Base-by-base conservation (phyloP, 2,888 invertebrate genomes). In the Pemphredon lugubris region DNA sequence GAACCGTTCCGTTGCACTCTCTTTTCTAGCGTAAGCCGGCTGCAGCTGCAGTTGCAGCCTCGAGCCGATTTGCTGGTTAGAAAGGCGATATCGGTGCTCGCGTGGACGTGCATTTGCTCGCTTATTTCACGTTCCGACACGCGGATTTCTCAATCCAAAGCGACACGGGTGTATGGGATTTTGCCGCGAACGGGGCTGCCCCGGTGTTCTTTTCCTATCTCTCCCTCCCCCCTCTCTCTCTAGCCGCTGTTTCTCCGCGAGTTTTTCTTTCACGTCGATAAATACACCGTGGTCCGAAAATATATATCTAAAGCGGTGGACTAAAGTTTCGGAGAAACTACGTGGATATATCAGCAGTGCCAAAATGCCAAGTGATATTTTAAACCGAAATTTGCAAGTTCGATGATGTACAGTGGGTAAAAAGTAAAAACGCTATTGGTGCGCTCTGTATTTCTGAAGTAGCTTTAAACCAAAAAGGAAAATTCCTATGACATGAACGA, bases 81-180 rank as follows among this genome's bases (percentile, higher is more conserved):
- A 87, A 87, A 87, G 86, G 86, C 83, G 80, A 83, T 83, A 75
- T 66, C 26, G 20, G 16, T 26, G 16, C 16, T 45, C 26, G 55
- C 16, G 21, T 58, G 73, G 53, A 32, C 26, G 9, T 58, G 14
- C 42, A 48, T 45, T 40, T 61, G 58, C 60, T 53, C 65, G 65
- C 72, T 73, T 77, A 78, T 74, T 77, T 78, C 72, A 79, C 73
- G 79, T 63, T 78, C 73, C 73, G 69, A 78, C 73, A 53, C 64
- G n/a, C n/a, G 66, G 74, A 81, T 83, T 84, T 84, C 82, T 77
- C 81, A 84, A 84, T 84, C 79, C 77, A 55, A 71, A 71, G 61
- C 40, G 63, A 74, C 73, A 74, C 23, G 63, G 74, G 68, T 72
- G 77, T 81, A 77, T 78, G 82, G 78, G 79, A 84, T 79, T 82